A percentile compares a stretch with the other conserved stretches of the same genome.
Conservation (phyloP, 2,113 vertebrate species). For the Dendropsophus ebraccatus region DNA sequence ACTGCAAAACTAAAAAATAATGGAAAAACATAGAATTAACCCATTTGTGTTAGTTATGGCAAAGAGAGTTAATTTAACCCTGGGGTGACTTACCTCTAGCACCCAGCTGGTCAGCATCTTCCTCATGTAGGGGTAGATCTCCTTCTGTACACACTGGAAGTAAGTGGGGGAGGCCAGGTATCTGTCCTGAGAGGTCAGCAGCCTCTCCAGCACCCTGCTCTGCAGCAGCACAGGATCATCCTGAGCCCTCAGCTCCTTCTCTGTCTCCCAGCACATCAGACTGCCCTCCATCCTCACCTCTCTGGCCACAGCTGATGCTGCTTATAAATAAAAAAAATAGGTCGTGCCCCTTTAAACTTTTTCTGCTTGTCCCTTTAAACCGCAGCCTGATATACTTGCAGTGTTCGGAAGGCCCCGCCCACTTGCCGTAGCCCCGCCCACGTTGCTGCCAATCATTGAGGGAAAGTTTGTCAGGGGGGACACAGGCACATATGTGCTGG, state of each 20-base stretch:
- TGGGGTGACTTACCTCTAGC: slow-evolving; percentile 70
- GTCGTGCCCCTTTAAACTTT: slow-evolving; percentile 38
- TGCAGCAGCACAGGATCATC: slow-evolving; percentile 76
- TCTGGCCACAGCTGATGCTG: not conserved
- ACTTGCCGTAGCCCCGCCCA: not conserved
- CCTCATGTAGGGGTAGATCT: slow-evolving; percentile 70
- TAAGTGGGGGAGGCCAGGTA: slow-evolving; percentile 76
- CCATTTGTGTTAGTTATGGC: too few species aligned
- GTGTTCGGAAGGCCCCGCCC: not conserved
- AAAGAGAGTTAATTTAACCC: not conserved
- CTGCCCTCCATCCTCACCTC: slow-evolving; percentile 14
- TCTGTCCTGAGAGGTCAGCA: slow-evolving; percentile 73
- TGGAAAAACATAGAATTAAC: too few species aligned
- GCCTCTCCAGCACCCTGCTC: slow-evolving; percentile 72
- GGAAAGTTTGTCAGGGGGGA: not conserved
- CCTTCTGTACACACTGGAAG: slow-evolving; percentile 71
- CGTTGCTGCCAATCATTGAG: not conserved
- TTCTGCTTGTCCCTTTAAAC: slow-evolving; percentile 34
- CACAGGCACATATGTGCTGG: not conserved
- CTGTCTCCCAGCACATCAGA: slow-evolving; percentile 12
- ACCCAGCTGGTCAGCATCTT: slow-evolving; percentile 77
- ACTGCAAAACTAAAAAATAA: too few species aligned
- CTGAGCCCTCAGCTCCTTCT: slow-evolving; percentile 66
- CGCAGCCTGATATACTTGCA: slow-evolving; percentile 17
- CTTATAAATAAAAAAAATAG: not conserved